Evolutionary conservation across 2,888 invertebrate species (phyloP).

Genomic region (Lasioglossum zephyrum): DNA sequence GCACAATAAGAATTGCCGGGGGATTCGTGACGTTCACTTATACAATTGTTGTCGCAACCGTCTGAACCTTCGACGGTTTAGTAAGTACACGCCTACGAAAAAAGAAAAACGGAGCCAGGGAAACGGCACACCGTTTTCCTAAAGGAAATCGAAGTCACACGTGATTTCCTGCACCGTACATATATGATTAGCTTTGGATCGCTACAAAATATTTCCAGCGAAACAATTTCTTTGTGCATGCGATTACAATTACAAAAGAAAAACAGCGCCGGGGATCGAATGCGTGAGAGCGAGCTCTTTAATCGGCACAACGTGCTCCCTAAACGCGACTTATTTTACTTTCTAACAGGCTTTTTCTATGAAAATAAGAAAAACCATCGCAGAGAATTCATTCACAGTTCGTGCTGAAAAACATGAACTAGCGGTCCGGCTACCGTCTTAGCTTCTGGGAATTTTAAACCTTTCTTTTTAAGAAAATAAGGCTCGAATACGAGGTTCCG

Average conservation of each 20-base stretch:
- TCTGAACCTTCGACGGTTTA: background rate
- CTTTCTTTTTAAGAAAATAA: background rate
- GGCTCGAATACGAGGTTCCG: background rate
- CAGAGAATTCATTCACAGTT: background rate
- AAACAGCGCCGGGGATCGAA: slow-evolving; percentile 17
- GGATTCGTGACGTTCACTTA: background rate
- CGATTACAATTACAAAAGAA: background rate
- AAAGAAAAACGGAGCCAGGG: background rate
- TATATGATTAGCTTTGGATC: background rate
- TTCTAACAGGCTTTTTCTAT: slow-evolving; percentile 34
- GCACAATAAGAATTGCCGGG: slow-evolving; percentile 3
- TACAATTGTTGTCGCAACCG: slow-evolving; percentile 1
- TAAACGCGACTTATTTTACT: slow-evolving; percentile 53
- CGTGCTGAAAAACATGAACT: background rate
- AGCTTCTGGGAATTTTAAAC: background rate
- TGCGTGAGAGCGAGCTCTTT: slow-evolving; percentile 52
- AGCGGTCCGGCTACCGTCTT: background rate
- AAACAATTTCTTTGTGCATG: slow-evolving; percentile 22
- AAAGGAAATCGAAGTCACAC: background rate
- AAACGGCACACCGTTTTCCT: background rate
- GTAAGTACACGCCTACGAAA: background rate
- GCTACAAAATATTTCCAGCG: slow-evolving; percentile 19
- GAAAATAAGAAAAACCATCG: background rate
- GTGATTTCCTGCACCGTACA: background rate
- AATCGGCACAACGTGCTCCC: slow-evolving; percentile 39